Conservation (phyloP, 2,113 vertebrate species). For the Ellobius talpinus region DNA sequence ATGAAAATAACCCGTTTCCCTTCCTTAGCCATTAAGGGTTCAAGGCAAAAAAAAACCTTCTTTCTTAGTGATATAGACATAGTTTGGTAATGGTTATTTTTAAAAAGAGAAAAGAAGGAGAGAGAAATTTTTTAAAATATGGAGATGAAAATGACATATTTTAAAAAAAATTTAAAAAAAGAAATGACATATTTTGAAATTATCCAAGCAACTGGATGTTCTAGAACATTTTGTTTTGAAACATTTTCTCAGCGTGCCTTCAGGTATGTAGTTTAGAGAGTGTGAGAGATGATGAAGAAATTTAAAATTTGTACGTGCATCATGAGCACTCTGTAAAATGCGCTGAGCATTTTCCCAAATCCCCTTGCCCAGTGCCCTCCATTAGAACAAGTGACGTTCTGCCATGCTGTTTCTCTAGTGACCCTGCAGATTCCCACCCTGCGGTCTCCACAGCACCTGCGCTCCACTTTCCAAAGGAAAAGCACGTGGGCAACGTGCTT, state of each 20-base stretch:
- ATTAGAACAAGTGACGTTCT: too few species aligned
- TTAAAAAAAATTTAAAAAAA: background rate
- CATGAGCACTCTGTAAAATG: background rate
- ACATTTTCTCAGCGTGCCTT: background rate
- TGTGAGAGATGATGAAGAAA: background rate
- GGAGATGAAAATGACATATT: slow-evolving; percentile 21
- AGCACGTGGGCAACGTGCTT: background rate
- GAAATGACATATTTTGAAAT: slow-evolving; percentile 50
- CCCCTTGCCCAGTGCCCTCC: background rate
- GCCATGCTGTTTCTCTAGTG: background rate
- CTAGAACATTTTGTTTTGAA: slow-evolving; percentile 48
- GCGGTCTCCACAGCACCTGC: background rate
- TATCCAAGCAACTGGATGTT: background rate
- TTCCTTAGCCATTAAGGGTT: background rate
- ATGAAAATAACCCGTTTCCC: background rate
- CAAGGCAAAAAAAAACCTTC: background rate
- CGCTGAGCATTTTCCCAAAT: background rate
- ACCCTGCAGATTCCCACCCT: background rate
- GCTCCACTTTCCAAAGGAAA: background rate
- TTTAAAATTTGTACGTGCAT: background rate
- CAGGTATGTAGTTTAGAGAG: background rate
- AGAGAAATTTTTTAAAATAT: background rate
- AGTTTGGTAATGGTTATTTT: background rate
- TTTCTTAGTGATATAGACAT: background rate
- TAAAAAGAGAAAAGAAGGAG: background rate